Evolutionary conservation across 2,113 vertebrate species (phyloP), one percentile per base, ranked within the genome.

Genomic region (Thomomys bottae): DNA sequence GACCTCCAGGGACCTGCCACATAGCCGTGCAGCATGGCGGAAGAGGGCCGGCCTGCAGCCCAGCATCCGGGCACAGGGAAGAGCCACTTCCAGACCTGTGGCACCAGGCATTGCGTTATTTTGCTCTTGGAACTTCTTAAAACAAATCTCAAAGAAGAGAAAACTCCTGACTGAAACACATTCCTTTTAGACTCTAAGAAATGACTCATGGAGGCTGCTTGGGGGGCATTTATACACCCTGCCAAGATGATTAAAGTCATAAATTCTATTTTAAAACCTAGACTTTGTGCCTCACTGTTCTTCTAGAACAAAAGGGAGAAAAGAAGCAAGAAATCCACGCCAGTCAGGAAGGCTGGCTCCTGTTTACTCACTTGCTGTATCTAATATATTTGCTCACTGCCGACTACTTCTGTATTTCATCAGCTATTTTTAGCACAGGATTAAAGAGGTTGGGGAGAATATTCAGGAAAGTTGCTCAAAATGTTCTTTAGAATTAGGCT

Each of bases 261-360:
- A 90, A 88, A 88, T 89, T 88, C 93, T 94, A 94, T 94, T 95
- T 93, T 83, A 88, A 96, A 92, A 90, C 61, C 54, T 54, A 94
- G 86, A 36, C 83, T 70, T 75, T 88, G 87, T 88, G 80, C 26
- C 79, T 64, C 36, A 63, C 71, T 79, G 80, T 83, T 90, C 78
- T 92, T 91, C 79, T 54, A 93, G 85, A 90, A 93, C 63, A 83
- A 61, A 12, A 42, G 30, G 54, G 23, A 61, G 61, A 24, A 32
- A 36, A 57, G 38, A n/a, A 76, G 76, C 57, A 28, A 42, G n/a
- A 81, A 70, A 28, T 36, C 54, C 66, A 18, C 73, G 5, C 32
- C 18, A 21, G 7, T 0, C 1, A 3, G 34, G 32, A 49, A 49
- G 3, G 45, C 5, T 3, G 75, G 30, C 5, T 20, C 5, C 15